A percentile compares a stretch with the other conserved stretches of the same genome.
phyloP scores from a whole-genome alignment of 2,888 invertebrate species.

The Heterodera filipjevi region DNA sequence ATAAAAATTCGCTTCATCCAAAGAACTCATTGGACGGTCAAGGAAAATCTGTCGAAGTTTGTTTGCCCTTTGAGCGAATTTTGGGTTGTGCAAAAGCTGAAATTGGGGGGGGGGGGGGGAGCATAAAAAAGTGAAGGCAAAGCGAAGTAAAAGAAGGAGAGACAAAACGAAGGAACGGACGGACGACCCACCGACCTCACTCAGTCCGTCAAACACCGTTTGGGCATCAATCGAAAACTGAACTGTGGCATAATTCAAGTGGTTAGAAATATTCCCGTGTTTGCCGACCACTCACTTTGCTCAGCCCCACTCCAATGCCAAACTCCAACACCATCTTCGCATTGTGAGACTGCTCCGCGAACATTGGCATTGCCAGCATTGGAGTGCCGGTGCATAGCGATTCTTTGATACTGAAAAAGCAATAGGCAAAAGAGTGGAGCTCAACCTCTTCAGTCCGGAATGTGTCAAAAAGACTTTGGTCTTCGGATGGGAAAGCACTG shows the following conservation, averaged over 20 bases:
- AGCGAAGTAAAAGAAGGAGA: background rate
- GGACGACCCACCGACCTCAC: background rate
- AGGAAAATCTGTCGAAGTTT: slow-evolving; percentile 35
- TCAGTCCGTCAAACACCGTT: slow-evolving; percentile 20
- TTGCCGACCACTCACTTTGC: slow-evolving; percentile 19
- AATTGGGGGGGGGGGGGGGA: background rate
- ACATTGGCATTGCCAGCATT: slow-evolving; percentile 48
- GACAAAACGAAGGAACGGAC: background rate
- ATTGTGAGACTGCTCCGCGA: slow-evolving; percentile 50
- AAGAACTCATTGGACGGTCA: slow-evolving; percentile 41
- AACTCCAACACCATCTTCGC: slow-evolving; percentile 40
- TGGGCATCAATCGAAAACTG: background rate
- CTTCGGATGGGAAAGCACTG: slow-evolving; percentile 40
- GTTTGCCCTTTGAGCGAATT: slow-evolving; percentile 33
- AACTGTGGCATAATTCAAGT: background rate
- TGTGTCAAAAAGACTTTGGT: slow-evolving; percentile 43
- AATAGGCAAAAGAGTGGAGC: background rate
- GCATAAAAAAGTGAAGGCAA: background rate
- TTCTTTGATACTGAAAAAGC: slow-evolving; percentile 44
- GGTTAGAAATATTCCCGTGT: background rate
- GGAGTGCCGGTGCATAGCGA: slow-evolving; percentile 46
- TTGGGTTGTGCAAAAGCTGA: slow-evolving; percentile 29
- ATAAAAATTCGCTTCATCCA: slow-evolving; percentile 39
- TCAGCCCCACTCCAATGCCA: slow-evolving; percentile 39
- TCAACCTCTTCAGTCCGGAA: slow-evolving; percentile 44